Evolutionary conservation across 2,113 vertebrate genomes (phyloP).

Genomic region (Gambusia affinis): DNA sequence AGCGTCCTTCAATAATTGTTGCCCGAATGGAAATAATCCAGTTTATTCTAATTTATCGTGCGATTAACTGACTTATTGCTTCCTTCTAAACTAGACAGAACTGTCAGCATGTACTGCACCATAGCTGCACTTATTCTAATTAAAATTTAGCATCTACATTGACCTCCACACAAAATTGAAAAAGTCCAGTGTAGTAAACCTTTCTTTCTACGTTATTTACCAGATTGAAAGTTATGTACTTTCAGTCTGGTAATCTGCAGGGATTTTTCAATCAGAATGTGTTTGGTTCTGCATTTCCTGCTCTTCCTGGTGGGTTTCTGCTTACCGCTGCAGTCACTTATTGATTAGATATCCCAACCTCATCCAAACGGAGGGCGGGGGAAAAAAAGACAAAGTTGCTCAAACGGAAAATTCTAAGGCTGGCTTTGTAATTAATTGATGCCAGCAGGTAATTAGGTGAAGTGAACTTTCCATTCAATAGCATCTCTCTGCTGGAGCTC

Average conservation of each 20-base stretch:
- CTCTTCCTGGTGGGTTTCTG: not conserved
- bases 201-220: too few relatives aligned
- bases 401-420: constrained; percentile 1
- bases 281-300: not conserved
- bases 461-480: constrained; percentile 1
- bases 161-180: too few relatives aligned
- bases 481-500: not conserved
- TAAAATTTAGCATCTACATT: too few relatives aligned
- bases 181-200: too few relatives aligned
- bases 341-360: not conserved
- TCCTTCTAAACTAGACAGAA: too few relatives aligned
- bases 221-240: not conserved
- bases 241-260: not conserved
- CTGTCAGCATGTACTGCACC: too few relatives aligned
- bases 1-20: too few relatives aligned
- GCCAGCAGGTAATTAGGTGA: constrained; percentile 14
- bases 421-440: constrained; percentile 8
- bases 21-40: too few relatives aligned
- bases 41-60: too few relatives aligned
- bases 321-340: not conserved
- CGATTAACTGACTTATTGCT: too few relatives aligned
- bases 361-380: not conserved
- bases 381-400: constrained; percentile 2
- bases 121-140: too few relatives aligned
- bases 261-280: not conserved